Evolutionary conservation across 92 coral and sea anemone species (phyloP).

Genomic region (Actinostola sp.): DNA sequence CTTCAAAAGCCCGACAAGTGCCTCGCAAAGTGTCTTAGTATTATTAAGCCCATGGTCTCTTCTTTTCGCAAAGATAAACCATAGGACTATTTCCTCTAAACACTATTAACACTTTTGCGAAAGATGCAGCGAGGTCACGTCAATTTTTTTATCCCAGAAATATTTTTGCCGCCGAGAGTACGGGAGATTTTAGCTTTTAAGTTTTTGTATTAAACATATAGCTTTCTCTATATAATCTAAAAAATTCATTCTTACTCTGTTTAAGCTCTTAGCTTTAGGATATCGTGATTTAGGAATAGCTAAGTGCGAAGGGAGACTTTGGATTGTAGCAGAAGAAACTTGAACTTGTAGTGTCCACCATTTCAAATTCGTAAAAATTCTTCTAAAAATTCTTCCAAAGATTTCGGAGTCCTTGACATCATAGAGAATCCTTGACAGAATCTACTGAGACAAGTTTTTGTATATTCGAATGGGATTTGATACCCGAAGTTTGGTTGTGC

Average conservation of each 20-base stretch:
- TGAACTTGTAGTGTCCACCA: slow-evolving; percentile 24
- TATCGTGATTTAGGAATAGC: no score
- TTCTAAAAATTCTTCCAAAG: slow-evolving; percentile 18
- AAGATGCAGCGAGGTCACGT: slow-evolving; percentile 24
- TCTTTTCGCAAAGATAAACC: background rate
- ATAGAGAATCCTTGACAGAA: slow-evolving; percentile 55
- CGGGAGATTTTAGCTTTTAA: background rate
- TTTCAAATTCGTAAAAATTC: slow-evolving; percentile 28
- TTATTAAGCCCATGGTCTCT: background rate
- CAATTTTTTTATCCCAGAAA: slow-evolving; percentile 7
- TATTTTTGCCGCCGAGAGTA: slow-evolving; percentile 10
- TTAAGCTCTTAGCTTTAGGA: background rate
- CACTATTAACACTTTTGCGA: slow-evolving; percentile 14
- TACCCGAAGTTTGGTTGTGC: slow-evolving; percentile 43
- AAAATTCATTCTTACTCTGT: slow-evolving; percentile 13
- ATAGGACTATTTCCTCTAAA: background rate
- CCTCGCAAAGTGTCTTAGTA: background rate
- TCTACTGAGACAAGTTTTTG: slow-evolving; percentile 45
- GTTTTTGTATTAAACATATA: slow-evolving; percentile 35
- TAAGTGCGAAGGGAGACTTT: no score
- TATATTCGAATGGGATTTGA: slow-evolving; percentile 34
- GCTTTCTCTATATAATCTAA: slow-evolving; percentile 15
- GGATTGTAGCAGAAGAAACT: slow-evolving; percentile 26
- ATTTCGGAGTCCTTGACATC: slow-evolving; percentile 54
- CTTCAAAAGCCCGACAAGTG: background rate